Evolutionary conservation across 2,888 invertebrate species (phyloP).

Genomic region (Rhagonycha fulva): DNA sequence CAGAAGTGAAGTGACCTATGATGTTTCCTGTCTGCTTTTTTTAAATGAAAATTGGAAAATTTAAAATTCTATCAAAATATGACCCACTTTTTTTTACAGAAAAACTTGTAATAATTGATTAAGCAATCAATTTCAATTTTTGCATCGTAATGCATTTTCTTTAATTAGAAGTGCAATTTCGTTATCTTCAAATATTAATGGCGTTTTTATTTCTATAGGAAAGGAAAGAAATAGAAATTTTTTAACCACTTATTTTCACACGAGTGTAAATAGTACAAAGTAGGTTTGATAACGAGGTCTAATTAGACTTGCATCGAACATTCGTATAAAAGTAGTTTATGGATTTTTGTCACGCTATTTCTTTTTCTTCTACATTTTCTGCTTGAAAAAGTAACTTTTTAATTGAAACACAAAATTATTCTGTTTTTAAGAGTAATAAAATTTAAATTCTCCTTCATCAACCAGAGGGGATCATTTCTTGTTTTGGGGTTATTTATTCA

Average conservation of each 20-base stretch:
- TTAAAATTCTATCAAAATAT: background rate
- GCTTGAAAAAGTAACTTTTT: background rate
- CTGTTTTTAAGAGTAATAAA: background rate
- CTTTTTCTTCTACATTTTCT: background rate
- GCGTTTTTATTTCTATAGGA: background rate
- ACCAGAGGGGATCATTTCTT: background rate
- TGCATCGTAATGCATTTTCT: background rate
- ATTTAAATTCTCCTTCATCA: background rate
- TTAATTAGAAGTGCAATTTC: background rate
- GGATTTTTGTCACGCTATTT: background rate
- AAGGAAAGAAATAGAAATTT: background rate
- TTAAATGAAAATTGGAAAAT: background rate
- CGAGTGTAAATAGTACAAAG: background rate
- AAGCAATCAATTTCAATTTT: background rate
- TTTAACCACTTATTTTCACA: background rate
- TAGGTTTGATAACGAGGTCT: background rate
- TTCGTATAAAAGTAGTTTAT: background rate
- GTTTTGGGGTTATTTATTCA: background rate
- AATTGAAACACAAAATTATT: background rate
- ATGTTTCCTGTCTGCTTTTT: background rate
- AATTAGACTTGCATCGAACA: background rate
- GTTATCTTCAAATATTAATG: background rate
- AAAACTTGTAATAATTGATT: background rate
- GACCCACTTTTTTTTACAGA: background rate
- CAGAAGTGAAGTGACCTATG: background rate